phyloP scores from a whole-genome alignment of 2,888 invertebrate species.

The Holacanthella duospinosa region DNA sequence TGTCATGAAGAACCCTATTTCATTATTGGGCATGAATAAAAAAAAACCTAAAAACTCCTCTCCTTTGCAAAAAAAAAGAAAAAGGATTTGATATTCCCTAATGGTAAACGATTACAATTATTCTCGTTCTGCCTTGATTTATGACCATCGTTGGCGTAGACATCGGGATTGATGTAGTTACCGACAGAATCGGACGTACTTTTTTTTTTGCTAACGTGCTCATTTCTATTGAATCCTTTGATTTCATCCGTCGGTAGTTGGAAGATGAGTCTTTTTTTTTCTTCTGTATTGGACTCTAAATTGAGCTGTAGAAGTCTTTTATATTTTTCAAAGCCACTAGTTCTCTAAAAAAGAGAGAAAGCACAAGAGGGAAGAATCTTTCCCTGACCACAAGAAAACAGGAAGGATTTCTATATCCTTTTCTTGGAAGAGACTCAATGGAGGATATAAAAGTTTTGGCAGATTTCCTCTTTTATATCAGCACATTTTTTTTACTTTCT shows the following conservation, averaged over 20 bases:
- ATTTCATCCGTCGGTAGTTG: background rate
- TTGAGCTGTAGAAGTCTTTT: conserved; percentile 4
- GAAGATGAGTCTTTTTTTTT: background rate
- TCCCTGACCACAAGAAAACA: background rate
- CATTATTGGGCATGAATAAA: too few species aligned
- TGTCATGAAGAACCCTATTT: too few species aligned
- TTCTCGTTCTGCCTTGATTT: too few species aligned
- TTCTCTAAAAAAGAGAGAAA: background rate
- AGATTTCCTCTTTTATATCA: conserved; percentile 29
- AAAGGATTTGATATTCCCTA: too few species aligned
- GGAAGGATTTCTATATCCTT: background rate
- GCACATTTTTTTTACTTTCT: conserved; percentile 22
- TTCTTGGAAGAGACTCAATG: background rate
- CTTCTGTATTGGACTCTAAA: background rate
- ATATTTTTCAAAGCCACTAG: background rate
- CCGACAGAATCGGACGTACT: too few species aligned
- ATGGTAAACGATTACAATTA: too few species aligned
- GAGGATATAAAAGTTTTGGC: conserved; percentile 26
- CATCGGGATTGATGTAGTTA: background rate
- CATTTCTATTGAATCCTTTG: background rate
- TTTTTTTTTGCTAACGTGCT: background rate
- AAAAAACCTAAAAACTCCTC: too few species aligned
- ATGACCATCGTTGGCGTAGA: too few species aligned
- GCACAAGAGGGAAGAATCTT: background rate
- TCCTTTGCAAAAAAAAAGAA: too few species aligned